Evolutionary conservation across 2,797 vertebrate species (phyloP).

Genomic region (Etheostoma perlongum): DNA sequence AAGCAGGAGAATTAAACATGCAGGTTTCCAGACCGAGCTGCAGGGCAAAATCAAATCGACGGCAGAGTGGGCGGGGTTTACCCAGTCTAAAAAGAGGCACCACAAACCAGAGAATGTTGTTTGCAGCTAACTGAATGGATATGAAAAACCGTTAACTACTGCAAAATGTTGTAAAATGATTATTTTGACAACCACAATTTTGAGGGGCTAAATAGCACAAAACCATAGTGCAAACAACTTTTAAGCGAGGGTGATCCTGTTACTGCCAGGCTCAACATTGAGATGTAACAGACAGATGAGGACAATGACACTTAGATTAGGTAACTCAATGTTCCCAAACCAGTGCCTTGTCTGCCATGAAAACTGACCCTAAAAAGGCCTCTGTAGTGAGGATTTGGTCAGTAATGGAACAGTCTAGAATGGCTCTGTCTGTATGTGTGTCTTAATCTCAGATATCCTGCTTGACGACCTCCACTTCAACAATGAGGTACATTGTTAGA

Average conservation of each 20-base stretch:
- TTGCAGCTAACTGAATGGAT: slow-evolving; percentile 12
- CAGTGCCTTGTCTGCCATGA: slow-evolving; percentile 21
- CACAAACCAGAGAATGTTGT: slow-evolving; percentile 14
- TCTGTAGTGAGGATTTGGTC: slow-evolving; percentile 45
- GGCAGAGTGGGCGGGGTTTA: too few species aligned
- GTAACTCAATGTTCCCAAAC: slow-evolving; percentile 51
- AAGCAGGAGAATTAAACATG: too few species aligned
- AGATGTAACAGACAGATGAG: slow-evolving; percentile 21
- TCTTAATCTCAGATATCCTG: slow-evolving; percentile 75
- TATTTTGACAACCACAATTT: neutral
- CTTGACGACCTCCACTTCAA: slow-evolving; percentile 63
- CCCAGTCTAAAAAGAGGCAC: slow-evolving; percentile 9
- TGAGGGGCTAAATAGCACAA: slow-evolving; percentile 1
- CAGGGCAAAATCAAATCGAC: too few species aligned
- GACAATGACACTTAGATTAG: slow-evolving; percentile 41
- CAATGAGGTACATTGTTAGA: slow-evolving; percentile 76
- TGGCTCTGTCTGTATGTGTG: slow-evolving; percentile 35
- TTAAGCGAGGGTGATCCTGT: neutral
- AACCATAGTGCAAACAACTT: neutral
- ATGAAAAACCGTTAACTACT: neutral
- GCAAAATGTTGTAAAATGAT: neutral
- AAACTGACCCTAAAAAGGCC: slow-evolving; percentile 62
- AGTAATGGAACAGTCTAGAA: slow-evolving; percentile 54
- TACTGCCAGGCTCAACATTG: slow-evolving; percentile 5
- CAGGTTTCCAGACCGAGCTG: too few species aligned